Base-by-base conservation (phyloP, 2,113 vertebrate species). In the Lagopus leucura region DNA sequence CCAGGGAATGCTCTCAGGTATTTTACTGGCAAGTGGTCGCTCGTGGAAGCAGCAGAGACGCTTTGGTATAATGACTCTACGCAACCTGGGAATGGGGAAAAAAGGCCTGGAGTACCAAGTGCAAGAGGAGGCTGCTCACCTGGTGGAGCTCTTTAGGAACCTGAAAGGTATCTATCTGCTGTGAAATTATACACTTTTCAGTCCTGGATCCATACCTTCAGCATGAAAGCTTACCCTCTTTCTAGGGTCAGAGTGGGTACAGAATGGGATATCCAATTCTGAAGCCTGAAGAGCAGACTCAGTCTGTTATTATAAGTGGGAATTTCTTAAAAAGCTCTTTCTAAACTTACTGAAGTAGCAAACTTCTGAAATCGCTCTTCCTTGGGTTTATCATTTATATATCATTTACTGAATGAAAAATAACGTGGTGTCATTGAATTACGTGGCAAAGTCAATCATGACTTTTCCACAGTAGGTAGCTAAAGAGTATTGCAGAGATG, bases 11-110 rank as follows among this genome's bases (percentile, higher is more conserved):
- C 66, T 25, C 48, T 67, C 78, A 97, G 96, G 97, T 45, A 74
- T 97, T 72, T 76, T 97, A 42, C 72, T 97, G 78, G 95, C 97
- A 50, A 97, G 38, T 18, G 96, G 97, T 13, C 82, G 25, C 52
- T 95, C 71, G 8, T 97, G 97, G 97, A 82, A 88, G 88, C 94
- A 94, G 58, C 96, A 97, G 91, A 96, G 98, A 28, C 67, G 77
- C 32, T 97, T 97, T 82, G 90, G 96, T 38, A 79, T 97, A 78
- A 93, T 38, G n/a, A 94, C 83, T 6, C 91, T 97, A 6, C 60
- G 89, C 18, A 94, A 20, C 63, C 85, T 97, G 72, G 96, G 97
- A 82, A 94, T 95, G 79, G 97, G 97, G 47, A 97, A 92, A 61
- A 97, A 75, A 77, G 86, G 43, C 10, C 71, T 98, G 81, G 96